Base-by-base conservation (phyloP, 1,140 invertebrate species). In the Drosophila saltans region DNA sequence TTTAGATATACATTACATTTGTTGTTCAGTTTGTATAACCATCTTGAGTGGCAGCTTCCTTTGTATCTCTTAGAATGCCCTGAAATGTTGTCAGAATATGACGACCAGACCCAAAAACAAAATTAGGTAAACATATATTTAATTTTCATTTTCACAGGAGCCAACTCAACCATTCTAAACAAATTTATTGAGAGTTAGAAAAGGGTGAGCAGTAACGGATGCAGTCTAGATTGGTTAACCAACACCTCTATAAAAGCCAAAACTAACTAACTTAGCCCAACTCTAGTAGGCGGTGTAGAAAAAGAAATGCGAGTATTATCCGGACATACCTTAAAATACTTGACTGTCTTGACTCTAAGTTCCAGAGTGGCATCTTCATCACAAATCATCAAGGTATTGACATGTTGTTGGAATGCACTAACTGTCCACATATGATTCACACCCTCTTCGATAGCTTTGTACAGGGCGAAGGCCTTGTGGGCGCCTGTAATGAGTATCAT, bases 361-460 rank as follows among this genome's bases (percentile, higher is more conserved):
- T 99, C 99, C 64, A 98, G 92, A 6, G 99, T 99, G 45, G 99
- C 98, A 93, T 98, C 98, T 93, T 99, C 98, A 93, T 99, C 99
- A 92, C 98, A 99, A 57, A 99, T 94, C 93, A 99, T 98, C 21
- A 99, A 94, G 4, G 97, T 96, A 76, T 96, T 95, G 43, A 96
- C 95, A 93, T 99, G 98, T 92, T 98, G 97, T 93, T 99, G 99
- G 93, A 99, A 99, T 33, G 98, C 98, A 24, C 98, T 99, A 26
- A 99, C 98, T 0, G 99, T 99, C 98, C 99, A 99, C 99, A 99
- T 99, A 93, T 99, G 99, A 94, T 98, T 99, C 3, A 99, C 95
- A 52, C 99, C 99, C 72, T 92, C 91, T 69, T 99, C 98, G 66
- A 99, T 97, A 2, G 98, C 98, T 93, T 98, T 98, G 92, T 99